Percentiles rank a stretch among this genome's conserved stretches.
Evolutionary conservation across 2,888 invertebrate genomes (phyloP).

Genomic region (Coleophora deauratella): DNA sequence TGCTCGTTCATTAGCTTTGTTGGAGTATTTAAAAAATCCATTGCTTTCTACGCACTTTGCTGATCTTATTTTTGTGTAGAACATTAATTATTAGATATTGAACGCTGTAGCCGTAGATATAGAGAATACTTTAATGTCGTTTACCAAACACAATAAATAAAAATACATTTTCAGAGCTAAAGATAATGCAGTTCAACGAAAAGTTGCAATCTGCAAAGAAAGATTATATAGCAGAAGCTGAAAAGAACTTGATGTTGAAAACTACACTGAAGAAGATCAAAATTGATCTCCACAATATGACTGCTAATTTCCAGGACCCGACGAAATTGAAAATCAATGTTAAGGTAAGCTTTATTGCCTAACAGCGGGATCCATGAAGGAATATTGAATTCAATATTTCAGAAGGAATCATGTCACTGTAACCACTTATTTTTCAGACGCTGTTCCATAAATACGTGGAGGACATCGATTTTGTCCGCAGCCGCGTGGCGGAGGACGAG

Average conservation of each 20-base stretch:
- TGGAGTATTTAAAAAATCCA: no score
- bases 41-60: background rate
- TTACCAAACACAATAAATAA: no score
- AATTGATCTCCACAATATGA: slow-evolving; percentile 86
- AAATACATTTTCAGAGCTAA: slow-evolving; percentile 68
- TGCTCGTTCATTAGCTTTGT: slow-evolving; percentile 7
- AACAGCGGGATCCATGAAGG: no score
- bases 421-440: slow-evolving; percentile 53
- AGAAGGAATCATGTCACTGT: no score
- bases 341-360: slow-evolving; percentile 45
- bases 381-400: no score
- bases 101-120: no score
- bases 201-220: slow-evolving; percentile 82
- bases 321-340: slow-evolving; percentile 73
- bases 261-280: slow-evolving; percentile 82
- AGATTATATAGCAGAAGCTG: slow-evolving; percentile 79
- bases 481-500: slow-evolving; percentile 80
- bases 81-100: background rate
- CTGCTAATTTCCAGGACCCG: slow-evolving; percentile 85
- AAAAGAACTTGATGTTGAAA: slow-evolving; percentile 75
- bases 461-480: slow-evolving; percentile 79
- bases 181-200: slow-evolving; percentile 83
- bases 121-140: no score
- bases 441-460: slow-evolving; percentile 82
- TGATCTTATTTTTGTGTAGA: no score